Evolutionary conservation across 2,888 invertebrate genomes (phyloP), one percentile per base, ranked within the genome.

Genomic region (Antheraea yamamai): DNA sequence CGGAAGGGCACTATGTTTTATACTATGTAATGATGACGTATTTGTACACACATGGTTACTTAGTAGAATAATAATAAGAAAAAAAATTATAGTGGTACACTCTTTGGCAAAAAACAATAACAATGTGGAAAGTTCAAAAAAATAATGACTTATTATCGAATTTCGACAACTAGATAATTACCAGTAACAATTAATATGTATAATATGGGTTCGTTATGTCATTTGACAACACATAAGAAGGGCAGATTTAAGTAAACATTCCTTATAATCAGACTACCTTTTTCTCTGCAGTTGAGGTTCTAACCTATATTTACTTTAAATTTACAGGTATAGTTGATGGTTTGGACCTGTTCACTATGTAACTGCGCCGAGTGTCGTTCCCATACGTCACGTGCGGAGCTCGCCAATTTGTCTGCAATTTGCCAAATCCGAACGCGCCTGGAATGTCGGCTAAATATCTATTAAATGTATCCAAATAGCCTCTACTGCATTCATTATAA

Each of bases 391-490:
- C 92, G 91, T 90, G 83, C 88, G 81, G 81, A 84, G 84, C 82
- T 84, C 87, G 84, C 86, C 89, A 91, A 90, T 91, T 91, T 91
- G 91, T 91, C 89, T 88, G 89, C 89, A 89, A 91, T 91, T 90
- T 91, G 89, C 86, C 91, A 90, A 90, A 89, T 89, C 84, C 85
- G 83, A 87, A 91, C 89, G 89, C 87, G 85, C 82, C 84, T 83
- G 83, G 87, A 88, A 89, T 89, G 83, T 86, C 83, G 84, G 78
- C 80, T 78, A 81, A 84, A 84, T 72, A 70, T 20, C 70, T 70
- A 70, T 70, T 39, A 70, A 35, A 70, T 12, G n/a, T n/a, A 39
- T 39, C n/a, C 20, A 66, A 70, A 70, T 39, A 39, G 70, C 39
- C 35, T n/a, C n/a, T 70, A 39, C n/a, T 23, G 64, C 26, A 26